These are phyloP conservation scores for Zalophus californianus DNA, from an alignment of 2,797 vertebrate species.

Conservation along the genomic window DNA sequence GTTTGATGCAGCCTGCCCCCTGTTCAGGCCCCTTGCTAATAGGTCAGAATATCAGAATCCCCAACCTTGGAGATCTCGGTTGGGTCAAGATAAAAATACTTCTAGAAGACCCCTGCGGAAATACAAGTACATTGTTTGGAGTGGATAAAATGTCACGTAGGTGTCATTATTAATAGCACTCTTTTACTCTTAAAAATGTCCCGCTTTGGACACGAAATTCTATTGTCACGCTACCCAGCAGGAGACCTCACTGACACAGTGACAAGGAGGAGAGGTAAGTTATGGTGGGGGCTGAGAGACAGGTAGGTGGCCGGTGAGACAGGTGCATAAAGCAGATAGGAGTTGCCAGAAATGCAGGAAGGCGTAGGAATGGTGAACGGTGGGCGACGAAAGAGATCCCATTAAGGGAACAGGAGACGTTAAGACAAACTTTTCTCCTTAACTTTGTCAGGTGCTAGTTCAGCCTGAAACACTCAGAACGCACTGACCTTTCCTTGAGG, in stretches of 20 bases:
- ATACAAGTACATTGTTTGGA: background rate
- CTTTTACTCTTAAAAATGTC: background rate
- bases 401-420: background rate
- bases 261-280: background rate
- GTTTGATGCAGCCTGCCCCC: background rate
- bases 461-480: background rate
- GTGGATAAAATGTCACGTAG: background rate
- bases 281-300: background rate
- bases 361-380: background rate
- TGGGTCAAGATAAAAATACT: background rate
- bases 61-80: background rate
- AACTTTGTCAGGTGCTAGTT: background rate
- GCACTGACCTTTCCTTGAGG: background rate
- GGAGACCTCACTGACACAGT: background rate
- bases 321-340: background rate
- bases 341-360: background rate
- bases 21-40: background rate
- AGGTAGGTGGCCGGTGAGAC: background rate
- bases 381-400: background rate
- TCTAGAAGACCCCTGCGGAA: background rate
- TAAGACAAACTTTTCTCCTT: background rate
- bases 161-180: background rate
- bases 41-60: background rate
- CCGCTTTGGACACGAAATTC: background rate
- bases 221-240: background rate